Conservation (phyloP, 2,797 vertebrate species). For the Enteromius thamalakanensis region DNA sequence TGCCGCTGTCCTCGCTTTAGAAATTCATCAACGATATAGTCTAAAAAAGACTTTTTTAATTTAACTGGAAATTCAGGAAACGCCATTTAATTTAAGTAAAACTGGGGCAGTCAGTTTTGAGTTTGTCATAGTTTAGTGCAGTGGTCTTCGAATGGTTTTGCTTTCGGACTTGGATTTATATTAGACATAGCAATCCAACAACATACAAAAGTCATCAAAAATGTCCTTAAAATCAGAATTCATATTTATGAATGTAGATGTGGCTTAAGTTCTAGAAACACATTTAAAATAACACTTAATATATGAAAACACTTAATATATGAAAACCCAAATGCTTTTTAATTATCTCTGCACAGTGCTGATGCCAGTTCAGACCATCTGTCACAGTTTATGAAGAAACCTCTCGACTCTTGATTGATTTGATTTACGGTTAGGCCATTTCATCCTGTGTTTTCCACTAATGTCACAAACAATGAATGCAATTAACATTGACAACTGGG, state of each 20-base stretch:
- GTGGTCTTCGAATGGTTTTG: neutral
- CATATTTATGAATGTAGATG: neutral
- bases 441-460: slow-evolving; percentile 11
- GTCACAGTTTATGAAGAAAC: slow-evolving; percentile 1
- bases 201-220: neutral
- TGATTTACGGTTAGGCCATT: slow-evolving; percentile 6
- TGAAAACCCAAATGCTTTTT: neutral
- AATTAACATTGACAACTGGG: slow-evolving; percentile 33
- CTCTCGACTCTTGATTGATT: neutral
- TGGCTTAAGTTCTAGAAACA: neutral
- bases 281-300: neutral
- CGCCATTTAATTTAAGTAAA: slow-evolving; percentile 14
- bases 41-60: slow-evolving; percentile 53
- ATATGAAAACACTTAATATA: too few species aligned
- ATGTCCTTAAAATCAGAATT: neutral
- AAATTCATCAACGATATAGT: slow-evolving; percentile 50
- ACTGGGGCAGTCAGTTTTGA: neutral
- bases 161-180: neutral
- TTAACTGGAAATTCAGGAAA: slow-evolving; percentile 50
- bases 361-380: slow-evolving; percentile 1
- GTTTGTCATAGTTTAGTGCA: neutral
- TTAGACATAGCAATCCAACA: neutral
- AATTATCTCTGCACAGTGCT: neutral
- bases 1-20: slow-evolving; percentile 48
- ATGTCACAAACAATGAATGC: slow-evolving; percentile 32